Conservation (phyloP, 2,888 invertebrate genomes). For the Catocala nupta region DNA sequence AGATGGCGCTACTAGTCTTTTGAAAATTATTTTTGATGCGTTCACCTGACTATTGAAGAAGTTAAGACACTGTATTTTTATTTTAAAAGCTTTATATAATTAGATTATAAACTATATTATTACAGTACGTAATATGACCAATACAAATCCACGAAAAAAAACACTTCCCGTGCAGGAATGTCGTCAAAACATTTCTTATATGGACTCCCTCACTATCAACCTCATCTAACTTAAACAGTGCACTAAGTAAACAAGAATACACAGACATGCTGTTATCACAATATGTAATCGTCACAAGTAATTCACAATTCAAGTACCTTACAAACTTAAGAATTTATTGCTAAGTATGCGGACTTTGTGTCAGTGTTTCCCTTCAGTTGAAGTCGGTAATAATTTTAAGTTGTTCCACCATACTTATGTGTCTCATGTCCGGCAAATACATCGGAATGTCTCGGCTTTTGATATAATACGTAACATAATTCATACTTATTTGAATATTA, state of each 20-base stretch:
- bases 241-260: background rate
- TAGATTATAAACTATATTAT: too few relatives aligned
- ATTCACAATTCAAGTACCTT: constrained; percentile 23
- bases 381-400: constrained; percentile 22
- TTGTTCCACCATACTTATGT: constrained; percentile 21
- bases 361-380: constrained; percentile 26
- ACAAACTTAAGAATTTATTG: constrained; percentile 24
- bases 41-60: too few relatives aligned
- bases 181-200: too few relatives aligned
- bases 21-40: too few relatives aligned
- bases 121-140: too few relatives aligned
- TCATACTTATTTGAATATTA: constrained; percentile 28
- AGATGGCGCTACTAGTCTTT: too few relatives aligned
- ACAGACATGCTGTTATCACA: constrained; percentile 1
- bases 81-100: too few relatives aligned
- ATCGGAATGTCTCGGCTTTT: constrained; percentile 21
- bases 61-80: too few relatives aligned
- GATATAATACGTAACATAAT: constrained; percentile 20
- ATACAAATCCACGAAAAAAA: too few relatives aligned
- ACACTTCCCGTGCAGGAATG: too few relatives aligned
- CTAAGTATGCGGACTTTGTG: constrained; percentile 23
- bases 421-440: constrained; percentile 28
- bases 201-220: too few relatives aligned
- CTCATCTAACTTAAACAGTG: background rate
- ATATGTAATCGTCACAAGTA: constrained; percentile 23